Evolutionary conservation across 2,797 vertebrate species (phyloP).

Genomic region (Psittacula echo): DNA sequence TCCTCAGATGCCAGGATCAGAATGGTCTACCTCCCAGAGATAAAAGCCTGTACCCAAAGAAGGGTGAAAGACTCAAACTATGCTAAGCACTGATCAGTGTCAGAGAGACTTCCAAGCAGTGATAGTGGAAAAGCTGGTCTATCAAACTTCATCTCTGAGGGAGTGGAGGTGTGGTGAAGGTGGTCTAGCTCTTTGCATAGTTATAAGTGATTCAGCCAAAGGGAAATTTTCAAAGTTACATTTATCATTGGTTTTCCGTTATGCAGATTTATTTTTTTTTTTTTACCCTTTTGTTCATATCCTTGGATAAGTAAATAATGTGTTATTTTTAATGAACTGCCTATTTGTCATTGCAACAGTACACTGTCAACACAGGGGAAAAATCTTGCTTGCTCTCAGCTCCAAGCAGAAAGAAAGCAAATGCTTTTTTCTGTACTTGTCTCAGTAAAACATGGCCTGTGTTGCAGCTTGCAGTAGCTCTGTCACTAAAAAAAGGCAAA

Average conservation of each 20-base stretch:
- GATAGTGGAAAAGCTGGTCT: not conserved
- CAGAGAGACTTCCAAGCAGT: not conserved
- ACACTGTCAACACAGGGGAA: not conserved
- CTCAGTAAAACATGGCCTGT: not conserved
- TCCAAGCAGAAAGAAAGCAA: not conserved
- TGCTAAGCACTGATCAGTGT: not conserved
- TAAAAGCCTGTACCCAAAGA: not conserved
- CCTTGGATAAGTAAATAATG: not conserved
- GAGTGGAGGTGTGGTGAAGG: not conserved
- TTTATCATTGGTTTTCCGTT: not conserved
- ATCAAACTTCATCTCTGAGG: not conserved
- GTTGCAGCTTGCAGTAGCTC: not conserved
- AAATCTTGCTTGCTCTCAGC: not conserved
- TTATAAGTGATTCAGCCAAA: not conserved
- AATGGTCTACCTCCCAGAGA: not conserved
- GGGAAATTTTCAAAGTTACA: not conserved
- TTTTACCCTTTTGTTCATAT: not conserved
- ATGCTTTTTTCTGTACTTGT: not conserved
- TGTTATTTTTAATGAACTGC: not conserved
- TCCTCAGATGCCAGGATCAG: not conserved
- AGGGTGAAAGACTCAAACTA: not conserved
- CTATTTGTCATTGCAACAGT: not conserved
- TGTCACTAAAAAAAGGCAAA: not conserved
- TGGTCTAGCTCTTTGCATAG: not conserved
- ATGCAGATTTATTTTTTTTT: not conserved